Conservation (phyloP, 2,888 invertebrate species). For the Empis stercorea region DNA sequence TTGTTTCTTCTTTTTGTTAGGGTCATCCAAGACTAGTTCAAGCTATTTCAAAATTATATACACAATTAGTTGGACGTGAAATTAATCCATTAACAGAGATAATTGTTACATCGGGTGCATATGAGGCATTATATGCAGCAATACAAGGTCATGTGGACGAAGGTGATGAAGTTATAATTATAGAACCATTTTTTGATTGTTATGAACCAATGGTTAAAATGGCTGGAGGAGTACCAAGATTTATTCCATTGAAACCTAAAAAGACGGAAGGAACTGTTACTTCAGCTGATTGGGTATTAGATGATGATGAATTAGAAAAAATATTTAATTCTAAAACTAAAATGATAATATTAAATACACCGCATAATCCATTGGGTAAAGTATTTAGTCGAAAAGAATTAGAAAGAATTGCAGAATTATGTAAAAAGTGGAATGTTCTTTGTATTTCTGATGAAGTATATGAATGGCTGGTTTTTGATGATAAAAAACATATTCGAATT, state of each 20-base stretch:
- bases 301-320: slow-evolving; percentile 62
- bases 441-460: slow-evolving; percentile 96
- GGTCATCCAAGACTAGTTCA: slow-evolving; percentile 84
- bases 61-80: slow-evolving; percentile 55
- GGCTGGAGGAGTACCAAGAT: slow-evolving; percentile 77
- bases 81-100: slow-evolving; percentile 82
- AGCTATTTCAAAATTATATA: slow-evolving; percentile 73
- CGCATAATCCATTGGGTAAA: slow-evolving; percentile 96
- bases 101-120: slow-evolving; percentile 84
- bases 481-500: slow-evolving; percentile 75
- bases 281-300: slow-evolving; percentile 83
- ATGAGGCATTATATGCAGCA: slow-evolving; percentile 80
- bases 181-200: slow-evolving; percentile 97
- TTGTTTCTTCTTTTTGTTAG: slow-evolving; percentile 39
- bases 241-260: slow-evolving; percentile 66
- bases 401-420: slow-evolving; percentile 68
- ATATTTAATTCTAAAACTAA: slow-evolving; percentile 84
- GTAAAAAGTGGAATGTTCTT: slow-evolving; percentile 82
- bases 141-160: slow-evolving; percentile 75
- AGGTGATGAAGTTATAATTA: slow-evolving; percentile 88
- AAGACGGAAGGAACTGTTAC: slow-evolving; percentile 33
- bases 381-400: slow-evolving; percentile 52
- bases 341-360: slow-evolving; percentile 91
- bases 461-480: slow-evolving; percentile 88
- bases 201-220: slow-evolving; percentile 88